Evolutionary conservation across 2,797 vertebrate genomes (phyloP), one percentile per base, ranked within the genome.

Genomic region (Amblyraja radiata): DNA sequence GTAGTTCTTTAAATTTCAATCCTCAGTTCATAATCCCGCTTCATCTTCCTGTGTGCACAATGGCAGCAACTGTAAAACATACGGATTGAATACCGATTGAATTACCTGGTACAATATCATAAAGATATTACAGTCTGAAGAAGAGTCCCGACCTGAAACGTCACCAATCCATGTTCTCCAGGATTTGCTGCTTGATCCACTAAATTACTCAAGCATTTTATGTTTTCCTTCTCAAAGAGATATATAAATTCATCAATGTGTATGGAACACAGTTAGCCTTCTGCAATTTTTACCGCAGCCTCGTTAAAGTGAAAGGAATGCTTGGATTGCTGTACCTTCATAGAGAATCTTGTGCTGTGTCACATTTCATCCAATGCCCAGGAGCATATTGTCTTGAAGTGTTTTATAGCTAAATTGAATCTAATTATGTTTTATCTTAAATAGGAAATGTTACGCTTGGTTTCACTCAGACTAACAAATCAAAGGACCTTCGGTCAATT

Each of bases 381-480:
- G 6, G 14, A 32, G 61, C 28, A 32, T 65, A 28, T 13, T 32
- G 2, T 88, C 61, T 65, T 88, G n/a, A 16, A 88, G 18, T 14
- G 13, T 9, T n/a, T 32, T 63, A 88, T n/a, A 65, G 63, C 21
- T 65, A 16, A 88, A 88, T 65, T 16, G 84, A 36, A 14, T 88
- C 28, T 65, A 88, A 88, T 88, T 65, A 32, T 88, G n/a, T 88
- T 63, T 65, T 88, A 65, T 65, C 58, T 36, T 88, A 14, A 86
- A 63, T 16, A 61, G 83, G 83, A 86, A 63, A n/a, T 63, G 83
- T n/a, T 86, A 86, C 25, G 13, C 58, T 83, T 58, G 80, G 80
- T 54, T 54, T 83, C 80, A 58, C 80, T 83, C 80, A 54, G 21
- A 28, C 10, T 4, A 23, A 58, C 80, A 86, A 63, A 63, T 86